Percentiles rank a stretch among this genome's conserved stretches.
phyloP scores from a whole-genome alignment of 2,888 invertebrate genomes.

The Campopleginae sp. region DNA sequence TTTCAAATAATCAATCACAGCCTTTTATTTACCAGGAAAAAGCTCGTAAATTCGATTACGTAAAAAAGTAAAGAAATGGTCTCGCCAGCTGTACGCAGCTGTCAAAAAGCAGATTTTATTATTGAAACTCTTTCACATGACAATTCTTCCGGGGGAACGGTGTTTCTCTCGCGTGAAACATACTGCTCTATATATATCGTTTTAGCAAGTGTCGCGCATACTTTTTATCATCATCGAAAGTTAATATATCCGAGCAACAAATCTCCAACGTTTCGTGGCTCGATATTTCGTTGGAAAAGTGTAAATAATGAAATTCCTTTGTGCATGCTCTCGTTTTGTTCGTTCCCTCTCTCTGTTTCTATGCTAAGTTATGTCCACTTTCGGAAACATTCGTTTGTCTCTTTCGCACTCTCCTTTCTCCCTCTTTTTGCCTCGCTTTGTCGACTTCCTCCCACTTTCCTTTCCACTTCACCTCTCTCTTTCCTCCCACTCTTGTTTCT shows the following conservation, averaged over 20 bases:
- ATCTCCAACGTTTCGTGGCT: neutral
- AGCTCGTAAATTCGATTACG: neutral
- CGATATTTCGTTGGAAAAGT: neutral
- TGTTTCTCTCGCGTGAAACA: neutral
- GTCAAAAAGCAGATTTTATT: neutral
- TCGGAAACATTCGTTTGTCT: slow-evolving; percentile 58
- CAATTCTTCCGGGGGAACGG: slow-evolving; percentile 3
- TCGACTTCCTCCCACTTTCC: slow-evolving; percentile 55
- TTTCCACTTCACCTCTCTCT: slow-evolving; percentile 36
- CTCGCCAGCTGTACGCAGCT: neutral
- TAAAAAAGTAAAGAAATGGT: neutral
- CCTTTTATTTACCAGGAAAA: neutral
- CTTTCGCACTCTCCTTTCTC: slow-evolving; percentile 38
- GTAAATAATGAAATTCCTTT: slow-evolving; percentile 2
- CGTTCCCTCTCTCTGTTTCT: slow-evolving; percentile 43
- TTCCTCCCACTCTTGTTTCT: slow-evolving; percentile 19
- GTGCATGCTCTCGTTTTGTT: neutral
- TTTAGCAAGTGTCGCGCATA: neutral
- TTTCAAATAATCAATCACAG: slow-evolving; percentile 4
- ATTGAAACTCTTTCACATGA: slow-evolving; percentile 14
- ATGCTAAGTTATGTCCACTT: slow-evolving; percentile 58
- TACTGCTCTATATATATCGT: neutral
- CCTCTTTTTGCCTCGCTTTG: slow-evolving; percentile 33
- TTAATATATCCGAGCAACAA: neutral
- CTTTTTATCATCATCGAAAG: neutral